phyloP scores from a whole-genome alignment of 2,797 vertebrate species.

The Premnoplex brunnescens region DNA sequence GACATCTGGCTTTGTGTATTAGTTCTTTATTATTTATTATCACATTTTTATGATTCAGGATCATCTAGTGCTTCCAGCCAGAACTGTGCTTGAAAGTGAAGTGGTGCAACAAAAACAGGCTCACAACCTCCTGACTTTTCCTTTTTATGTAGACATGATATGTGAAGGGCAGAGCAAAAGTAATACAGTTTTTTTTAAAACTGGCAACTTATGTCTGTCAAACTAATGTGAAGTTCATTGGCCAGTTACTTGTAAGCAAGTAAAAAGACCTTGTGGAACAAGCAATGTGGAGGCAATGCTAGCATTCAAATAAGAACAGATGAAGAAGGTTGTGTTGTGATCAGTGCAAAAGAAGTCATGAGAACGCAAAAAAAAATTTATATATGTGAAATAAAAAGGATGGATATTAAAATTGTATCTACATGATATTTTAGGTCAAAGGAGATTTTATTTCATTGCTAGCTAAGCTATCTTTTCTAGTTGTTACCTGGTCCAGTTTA shows the following conservation, averaged over 20 bases:
- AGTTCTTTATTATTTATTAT: neutral
- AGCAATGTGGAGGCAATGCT: neutral
- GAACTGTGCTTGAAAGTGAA: neutral
- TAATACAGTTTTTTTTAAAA: neutral
- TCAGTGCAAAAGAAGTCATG: neutral
- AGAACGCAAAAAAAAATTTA: neutral
- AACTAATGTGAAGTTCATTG: neutral
- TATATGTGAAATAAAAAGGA: neutral
- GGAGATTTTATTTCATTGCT: neutral
- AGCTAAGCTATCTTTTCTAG: neutral
- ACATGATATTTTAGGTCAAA: neutral
- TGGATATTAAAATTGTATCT: neutral
- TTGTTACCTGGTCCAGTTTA: neutral
- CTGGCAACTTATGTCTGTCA: neutral
- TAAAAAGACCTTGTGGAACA: neutral
- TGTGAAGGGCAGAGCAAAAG: neutral
- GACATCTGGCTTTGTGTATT: neutral
- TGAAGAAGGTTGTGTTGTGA: neutral
- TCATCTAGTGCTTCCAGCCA: neutral
- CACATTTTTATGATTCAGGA: neutral
- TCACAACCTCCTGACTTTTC: neutral
- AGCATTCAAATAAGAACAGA: neutral
- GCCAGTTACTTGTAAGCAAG: neutral
- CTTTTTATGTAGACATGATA: neutral
- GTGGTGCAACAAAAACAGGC: neutral